A percentile compares a stretch with the other conserved stretches of the same genome.
Conservation (phyloP, 2,113 vertebrate species). For the Platycercus adscitus region DNA sequence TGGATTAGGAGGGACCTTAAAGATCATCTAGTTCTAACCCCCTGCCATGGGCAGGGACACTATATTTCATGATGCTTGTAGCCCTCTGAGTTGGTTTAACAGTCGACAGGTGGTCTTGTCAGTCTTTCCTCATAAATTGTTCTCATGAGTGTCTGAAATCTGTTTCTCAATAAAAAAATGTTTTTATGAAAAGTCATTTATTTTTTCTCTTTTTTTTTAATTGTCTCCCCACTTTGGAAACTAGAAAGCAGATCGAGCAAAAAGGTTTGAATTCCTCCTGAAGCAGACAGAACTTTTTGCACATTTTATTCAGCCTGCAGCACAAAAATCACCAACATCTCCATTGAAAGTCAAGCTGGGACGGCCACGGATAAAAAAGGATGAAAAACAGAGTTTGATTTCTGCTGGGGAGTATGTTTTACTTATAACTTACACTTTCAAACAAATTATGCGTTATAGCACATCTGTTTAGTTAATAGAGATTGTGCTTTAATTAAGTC, state of each 20-base stretch:
- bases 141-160: neutral
- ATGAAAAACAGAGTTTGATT: constrained; percentile 87
- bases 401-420: constrained; percentile 87
- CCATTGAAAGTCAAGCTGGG: constrained; percentile 86
- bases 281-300: constrained; percentile 92
- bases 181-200: neutral
- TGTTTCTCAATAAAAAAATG: neutral
- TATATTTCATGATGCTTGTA: neutral
- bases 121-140: neutral
- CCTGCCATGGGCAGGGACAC: neutral
- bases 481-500: neutral
- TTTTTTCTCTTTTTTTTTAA: neutral
- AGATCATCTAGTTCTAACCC: neutral
- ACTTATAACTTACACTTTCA: neutral
- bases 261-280: constrained; percentile 89
- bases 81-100: neutral
- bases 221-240: constrained; percentile 34
- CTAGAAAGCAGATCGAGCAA: constrained; percentile 87
- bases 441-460: neutral
- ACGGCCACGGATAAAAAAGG: constrained; percentile 82
- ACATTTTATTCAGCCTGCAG: constrained; percentile 89
- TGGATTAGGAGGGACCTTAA: neutral
- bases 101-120: neutral
- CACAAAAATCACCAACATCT: constrained; percentile 88
- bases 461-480: neutral